A percentile compares a stretch with the other conserved stretches of the same genome.
Evolutionary conservation across 2,797 vertebrate genomes (phyloP).

Genomic region (Avahi laniger): DNA sequence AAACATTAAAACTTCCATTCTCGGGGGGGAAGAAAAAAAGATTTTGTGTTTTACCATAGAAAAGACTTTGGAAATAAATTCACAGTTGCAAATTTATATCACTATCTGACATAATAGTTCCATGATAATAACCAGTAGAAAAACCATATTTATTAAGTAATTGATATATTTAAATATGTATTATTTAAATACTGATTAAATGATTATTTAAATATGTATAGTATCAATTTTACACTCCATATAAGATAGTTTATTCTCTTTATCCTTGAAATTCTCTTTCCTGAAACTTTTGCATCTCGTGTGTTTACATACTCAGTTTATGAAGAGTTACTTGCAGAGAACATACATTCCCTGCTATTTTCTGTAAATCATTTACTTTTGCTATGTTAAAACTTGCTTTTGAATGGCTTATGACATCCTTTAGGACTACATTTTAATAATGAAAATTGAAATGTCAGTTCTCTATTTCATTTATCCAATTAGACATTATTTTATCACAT

Average conservation of each 20-base stretch:
- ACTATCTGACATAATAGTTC: not conserved
- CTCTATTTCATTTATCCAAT: not conserved
- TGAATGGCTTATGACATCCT: not conserved
- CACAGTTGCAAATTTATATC: not conserved
- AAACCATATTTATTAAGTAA: not conserved
- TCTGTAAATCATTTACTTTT: not conserved
- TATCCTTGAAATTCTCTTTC: too few species aligned
- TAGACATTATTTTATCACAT: not conserved
- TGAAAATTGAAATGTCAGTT: slow-evolving; percentile 8
- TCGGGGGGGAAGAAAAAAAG: not conserved
- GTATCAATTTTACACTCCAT: too few species aligned
- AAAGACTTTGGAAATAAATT: fast-evolving
- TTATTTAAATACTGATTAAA: too few species aligned
- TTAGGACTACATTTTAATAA: slow-evolving; percentile 19
- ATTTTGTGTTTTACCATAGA: not conserved
- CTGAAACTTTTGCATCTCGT: not conserved
- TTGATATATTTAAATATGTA: not conserved
- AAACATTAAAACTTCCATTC: not conserved
- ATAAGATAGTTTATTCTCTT: too few species aligned
- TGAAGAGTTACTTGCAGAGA: not conserved
- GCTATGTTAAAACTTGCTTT: not conserved
- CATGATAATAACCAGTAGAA: not conserved
- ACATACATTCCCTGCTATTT: not conserved
- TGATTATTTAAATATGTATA: too few species aligned
- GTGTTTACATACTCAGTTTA: not conserved